Evolutionary conservation across 2,797 vertebrate species (phyloP).

Genomic region (Chelon labrosus): DNA sequence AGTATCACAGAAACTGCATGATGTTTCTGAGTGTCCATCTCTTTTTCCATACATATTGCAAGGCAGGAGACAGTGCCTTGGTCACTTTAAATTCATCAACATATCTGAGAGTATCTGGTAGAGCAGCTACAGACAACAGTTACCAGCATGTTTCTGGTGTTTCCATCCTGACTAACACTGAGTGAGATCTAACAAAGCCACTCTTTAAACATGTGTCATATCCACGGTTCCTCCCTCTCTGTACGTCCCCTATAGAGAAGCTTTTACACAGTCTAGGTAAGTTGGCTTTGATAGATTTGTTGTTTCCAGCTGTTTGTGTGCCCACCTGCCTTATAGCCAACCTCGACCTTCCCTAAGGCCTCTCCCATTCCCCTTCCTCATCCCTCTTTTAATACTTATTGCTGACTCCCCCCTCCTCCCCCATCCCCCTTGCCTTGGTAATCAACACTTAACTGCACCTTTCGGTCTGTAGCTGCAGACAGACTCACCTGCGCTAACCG

Average conservation of each 20-base stretch:
- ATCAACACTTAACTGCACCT: conserved; percentile 65
- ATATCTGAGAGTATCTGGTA: background rate
- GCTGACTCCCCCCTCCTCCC: conserved; percentile 31
- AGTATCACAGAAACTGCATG: conserved; percentile 14
- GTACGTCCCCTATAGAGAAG: conserved; percentile 76
- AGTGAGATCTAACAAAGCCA: conserved; percentile 45
- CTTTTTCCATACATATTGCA: background rate
- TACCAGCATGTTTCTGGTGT: conserved; percentile 43
- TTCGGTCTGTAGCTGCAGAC: conserved; percentile 60
- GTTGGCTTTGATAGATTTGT: conserved; percentile 73
- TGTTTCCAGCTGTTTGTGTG: conserved; percentile 61
- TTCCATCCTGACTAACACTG: conserved; percentile 45
- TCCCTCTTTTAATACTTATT: conserved; percentile 42
- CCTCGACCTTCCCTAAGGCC: conserved; percentile 50
- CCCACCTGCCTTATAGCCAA: conserved; percentile 61
- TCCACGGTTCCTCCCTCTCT: conserved; percentile 72
- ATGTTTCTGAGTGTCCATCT: conserved; percentile 16
- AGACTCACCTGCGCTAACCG: conserved; percentile 48
- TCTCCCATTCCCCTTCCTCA: conserved; percentile 17
- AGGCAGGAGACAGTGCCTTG: background rate
- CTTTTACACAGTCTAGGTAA: conserved; percentile 81
- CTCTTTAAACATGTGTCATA: conserved; percentile 72
- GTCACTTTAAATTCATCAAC: background rate
- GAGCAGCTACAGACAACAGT: conserved; percentile 32
- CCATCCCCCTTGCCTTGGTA: conserved; percentile 48